Percentiles rank a stretch among this genome's conserved stretches.
Evolutionary conservation across 1,140 invertebrate genomes (phyloP).

Genomic region (Diuraphis noxia): DNA sequence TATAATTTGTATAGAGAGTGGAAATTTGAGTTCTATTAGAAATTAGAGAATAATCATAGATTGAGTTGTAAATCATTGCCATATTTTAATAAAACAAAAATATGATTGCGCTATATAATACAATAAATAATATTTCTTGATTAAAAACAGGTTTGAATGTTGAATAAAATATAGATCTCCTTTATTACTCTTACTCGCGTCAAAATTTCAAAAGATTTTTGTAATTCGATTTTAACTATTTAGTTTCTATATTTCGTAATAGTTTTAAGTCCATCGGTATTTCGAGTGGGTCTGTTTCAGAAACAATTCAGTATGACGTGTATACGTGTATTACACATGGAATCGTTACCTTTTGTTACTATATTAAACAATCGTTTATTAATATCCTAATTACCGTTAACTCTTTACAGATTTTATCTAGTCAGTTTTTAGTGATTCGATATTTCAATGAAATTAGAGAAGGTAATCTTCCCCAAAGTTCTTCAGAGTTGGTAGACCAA

Average conservation of each 20-base stretch:
- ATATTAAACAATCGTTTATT: too few relatives aligned
- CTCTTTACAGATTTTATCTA: neutral
- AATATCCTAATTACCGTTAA: neutral
- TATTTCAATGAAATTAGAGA: neutral
- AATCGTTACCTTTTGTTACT: neutral
- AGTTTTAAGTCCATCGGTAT: neutral
- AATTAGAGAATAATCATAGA: neutral
- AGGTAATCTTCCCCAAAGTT: neutral
- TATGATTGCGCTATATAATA: neutral
- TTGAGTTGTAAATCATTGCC: constrained; percentile 24
- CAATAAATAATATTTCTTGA: constrained; percentile 36
- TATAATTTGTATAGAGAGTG: neutral
- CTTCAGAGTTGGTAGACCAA: neutral
- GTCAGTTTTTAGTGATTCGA: neutral
- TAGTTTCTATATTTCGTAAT: neutral
- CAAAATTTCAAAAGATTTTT: neutral
- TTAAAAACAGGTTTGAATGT: constrained; percentile 40
- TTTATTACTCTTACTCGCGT: neutral
- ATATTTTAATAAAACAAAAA: constrained; percentile 2
- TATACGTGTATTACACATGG: neutral
- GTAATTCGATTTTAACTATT: neutral
- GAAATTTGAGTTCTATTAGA: neutral
- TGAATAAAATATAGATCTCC: constrained; percentile 26
- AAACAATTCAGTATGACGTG: neutral
- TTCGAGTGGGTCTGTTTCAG: neutral